A percentile compares a stretch with the other conserved stretches of the same genome.
phyloP scores from a whole-genome alignment of 1,140 invertebrate genomes.

The Apis cerana region DNA sequence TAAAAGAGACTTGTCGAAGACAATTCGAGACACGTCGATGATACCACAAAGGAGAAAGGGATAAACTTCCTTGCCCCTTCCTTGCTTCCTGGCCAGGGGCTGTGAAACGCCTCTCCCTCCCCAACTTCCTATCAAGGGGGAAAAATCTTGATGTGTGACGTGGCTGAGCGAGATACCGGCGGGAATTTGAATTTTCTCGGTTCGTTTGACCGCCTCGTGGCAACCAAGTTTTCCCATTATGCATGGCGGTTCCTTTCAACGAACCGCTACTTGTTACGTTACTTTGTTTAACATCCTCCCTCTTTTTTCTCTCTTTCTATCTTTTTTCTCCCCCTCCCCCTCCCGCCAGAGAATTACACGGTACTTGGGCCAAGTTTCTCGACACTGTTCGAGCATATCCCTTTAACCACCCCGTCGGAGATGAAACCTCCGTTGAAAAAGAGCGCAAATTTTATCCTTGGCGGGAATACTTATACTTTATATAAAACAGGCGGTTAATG shows the following conservation, averaged over 20 bases:
- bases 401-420: background rate
- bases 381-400: background rate
- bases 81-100: constrained; percentile 62
- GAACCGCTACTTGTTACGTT: background rate
- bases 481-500: no score
- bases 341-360: background rate
- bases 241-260: background rate
- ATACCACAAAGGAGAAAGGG: constrained; percentile 65
- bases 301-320: background rate
- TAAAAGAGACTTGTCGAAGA: constrained; percentile 25
- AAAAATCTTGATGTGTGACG: constrained; percentile 47
- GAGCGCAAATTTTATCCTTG: background rate
- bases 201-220: background rate
- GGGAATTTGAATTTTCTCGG: constrained; percentile 43
- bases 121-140: constrained; percentile 22
- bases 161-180: background rate
- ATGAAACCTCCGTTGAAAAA: no score
- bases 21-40: constrained; percentile 60
- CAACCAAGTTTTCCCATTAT: constrained; percentile 26
- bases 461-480: background rate
- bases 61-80: constrained; percentile 67
- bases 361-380: background rate
- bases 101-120: constrained; percentile 23
- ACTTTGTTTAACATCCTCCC: background rate
- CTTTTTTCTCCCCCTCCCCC: no score